Conservation (phyloP, 2,113 vertebrate genomes). For the Lagopus muta region DNA sequence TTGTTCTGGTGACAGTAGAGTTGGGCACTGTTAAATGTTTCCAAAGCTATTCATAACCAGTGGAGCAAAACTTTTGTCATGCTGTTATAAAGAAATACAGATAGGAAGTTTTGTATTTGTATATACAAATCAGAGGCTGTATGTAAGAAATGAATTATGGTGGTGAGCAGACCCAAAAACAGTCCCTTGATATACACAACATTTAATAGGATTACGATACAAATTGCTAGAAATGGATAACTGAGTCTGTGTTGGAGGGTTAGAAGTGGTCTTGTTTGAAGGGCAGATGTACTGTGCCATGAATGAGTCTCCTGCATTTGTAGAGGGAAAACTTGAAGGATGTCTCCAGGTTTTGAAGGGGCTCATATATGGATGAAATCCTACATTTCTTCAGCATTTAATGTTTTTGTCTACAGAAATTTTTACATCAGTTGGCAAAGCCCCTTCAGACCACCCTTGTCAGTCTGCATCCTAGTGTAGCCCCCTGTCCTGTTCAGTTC, state of each 20-base stretch:
- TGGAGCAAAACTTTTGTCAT: background rate
- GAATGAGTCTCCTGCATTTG: background rate
- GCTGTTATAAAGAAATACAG: background rate
- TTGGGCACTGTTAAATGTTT: background rate
- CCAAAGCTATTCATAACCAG: background rate
- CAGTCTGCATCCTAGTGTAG: constrained; percentile 15
- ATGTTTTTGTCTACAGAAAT: constrained; percentile 19
- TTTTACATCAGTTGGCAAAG: constrained; percentile 27
- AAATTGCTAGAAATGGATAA: background rate
- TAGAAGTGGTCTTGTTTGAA: background rate
- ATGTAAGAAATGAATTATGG: background rate
- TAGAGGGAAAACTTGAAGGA: background rate
- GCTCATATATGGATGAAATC: background rate
- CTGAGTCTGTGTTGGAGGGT: background rate
- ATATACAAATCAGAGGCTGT: background rate
- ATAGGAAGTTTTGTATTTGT: background rate
- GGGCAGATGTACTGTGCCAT: fast-evolving
- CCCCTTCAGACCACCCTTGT: constrained; percentile 2
- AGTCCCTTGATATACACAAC: background rate
- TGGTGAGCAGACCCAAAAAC: background rate
- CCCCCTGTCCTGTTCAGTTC: constrained; percentile 25
- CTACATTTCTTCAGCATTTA: background rate
- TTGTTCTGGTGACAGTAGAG: background rate
- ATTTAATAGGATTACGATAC: background rate
- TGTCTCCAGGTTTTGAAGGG: background rate